Conservation (phyloP, 92 coral and sea anemone species). For the Heteractis magnifica region DNA sequence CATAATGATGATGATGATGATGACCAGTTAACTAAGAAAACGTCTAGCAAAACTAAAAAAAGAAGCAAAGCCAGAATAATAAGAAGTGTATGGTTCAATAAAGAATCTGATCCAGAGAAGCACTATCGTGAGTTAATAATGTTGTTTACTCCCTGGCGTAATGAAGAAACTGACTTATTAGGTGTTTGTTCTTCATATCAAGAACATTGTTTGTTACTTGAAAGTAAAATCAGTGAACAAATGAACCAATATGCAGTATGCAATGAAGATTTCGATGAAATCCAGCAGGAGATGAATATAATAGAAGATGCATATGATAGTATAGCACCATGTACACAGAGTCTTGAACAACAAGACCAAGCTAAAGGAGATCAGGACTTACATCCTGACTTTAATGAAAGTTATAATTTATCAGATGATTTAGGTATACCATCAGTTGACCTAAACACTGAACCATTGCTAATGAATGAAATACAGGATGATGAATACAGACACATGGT, state of each 20-base stretch:
- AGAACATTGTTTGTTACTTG: too few species aligned
- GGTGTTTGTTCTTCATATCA: background rate
- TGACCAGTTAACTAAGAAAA: too few species aligned
- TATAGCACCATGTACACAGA: too few species aligned
- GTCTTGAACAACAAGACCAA: constrained; percentile 12
- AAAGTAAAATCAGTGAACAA: background rate
- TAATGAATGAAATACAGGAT: background rate
- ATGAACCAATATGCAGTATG: too few species aligned
- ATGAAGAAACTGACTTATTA: background rate
- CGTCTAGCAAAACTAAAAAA: background rate
- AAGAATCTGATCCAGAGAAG: too few species aligned
- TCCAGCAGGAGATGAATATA: constrained; percentile 11
- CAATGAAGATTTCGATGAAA: background rate
- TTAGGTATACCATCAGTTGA: too few species aligned
- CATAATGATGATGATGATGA: constrained; percentile 7
- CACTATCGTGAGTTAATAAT: constrained; percentile 10
- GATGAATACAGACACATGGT: background rate
- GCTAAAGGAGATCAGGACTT: constrained; percentile 12
- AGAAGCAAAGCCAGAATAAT: too few species aligned
- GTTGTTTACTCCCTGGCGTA: background rate
- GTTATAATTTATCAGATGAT: too few species aligned
- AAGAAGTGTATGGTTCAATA: too few species aligned
- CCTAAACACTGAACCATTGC: background rate
- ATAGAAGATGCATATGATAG: background rate
- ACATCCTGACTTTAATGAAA: background rate